Base-by-base conservation (phyloP, 2,888 invertebrate species). In the Onchidella celtica region DNA sequence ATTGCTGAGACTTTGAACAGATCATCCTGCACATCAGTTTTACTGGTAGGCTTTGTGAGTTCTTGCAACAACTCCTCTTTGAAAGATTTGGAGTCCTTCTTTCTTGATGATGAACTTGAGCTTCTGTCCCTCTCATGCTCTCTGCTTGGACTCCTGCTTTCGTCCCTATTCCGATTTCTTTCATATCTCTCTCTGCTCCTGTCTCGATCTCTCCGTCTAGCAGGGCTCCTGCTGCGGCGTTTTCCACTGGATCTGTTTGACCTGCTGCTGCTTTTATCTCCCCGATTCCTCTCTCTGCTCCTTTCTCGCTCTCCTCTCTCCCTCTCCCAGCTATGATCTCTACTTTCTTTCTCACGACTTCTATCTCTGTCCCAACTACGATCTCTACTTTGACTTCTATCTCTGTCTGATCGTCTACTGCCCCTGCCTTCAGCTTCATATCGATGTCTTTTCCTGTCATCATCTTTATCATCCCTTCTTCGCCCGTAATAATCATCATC, bases 101-200 rank as follows among this genome's bases (percentile, higher is more conserved):
- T 81, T 70, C 66, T 36, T 3, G 63, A 55, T 17, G 27, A 40
- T 40, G 80, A 77, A 14, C 79, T 36, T 36, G 72, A 55, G 21
- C 76, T 72, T 47, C 76, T 76, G 47, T 81, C 76, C 0, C 68
- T 69, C 3, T 80, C 65, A 63, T 70, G 72, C 32, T 77, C 73
- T 76, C 84, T 78, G 27, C 81, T 82, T 9, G 81, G 61, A 57
- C 84, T 84, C 59, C 75, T 76, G 61, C 85, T 84, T 78, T 84
- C 76, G 3, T 57, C 38, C 21, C 79, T 59, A 27, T 82, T 75
- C 65, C 59, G 24, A 4, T 24, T 34, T 4, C 74, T 63, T 4
- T 73, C 72, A 61, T 32, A 21, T 79, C 83, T 57, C 34, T 73
- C 77, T 47, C 59, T 68, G 34, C 68, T 21, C 32, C 38, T 59